These are phyloP conservation scores for Sebastes minor DNA, from an alignment of 2,797 vertebrate species.

Conservation along the genomic window DNA sequence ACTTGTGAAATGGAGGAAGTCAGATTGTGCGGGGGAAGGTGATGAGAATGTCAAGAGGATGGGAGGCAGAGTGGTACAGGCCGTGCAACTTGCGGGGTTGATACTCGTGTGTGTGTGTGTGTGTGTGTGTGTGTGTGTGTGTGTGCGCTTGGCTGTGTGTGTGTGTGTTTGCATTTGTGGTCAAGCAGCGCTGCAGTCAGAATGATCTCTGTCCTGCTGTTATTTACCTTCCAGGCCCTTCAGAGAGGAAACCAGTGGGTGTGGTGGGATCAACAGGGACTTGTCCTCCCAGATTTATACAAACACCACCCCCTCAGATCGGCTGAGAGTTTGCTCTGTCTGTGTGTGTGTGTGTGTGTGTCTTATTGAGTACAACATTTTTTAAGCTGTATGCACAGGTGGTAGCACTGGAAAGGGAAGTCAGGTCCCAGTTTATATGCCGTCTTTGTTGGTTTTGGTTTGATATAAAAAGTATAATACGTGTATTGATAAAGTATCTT, in stretches of 20 bases:
- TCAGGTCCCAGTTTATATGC: conserved; percentile 34
- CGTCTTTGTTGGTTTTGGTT: conserved; percentile 50
- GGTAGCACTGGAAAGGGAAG: conserved; percentile 43
- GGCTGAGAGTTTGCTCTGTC: conserved; percentile 38
- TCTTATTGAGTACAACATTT: conserved; percentile 33
- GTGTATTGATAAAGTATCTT: conserved; percentile 28
- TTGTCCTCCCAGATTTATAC: conserved; percentile 63
- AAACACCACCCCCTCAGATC: conserved; percentile 63
- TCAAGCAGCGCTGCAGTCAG: conserved; percentile 34
- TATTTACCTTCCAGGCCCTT: conserved; percentile 70
- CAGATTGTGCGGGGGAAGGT: conserved; percentile 72
- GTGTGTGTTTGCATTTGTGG: conserved; percentile 45
- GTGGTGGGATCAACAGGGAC: conserved; percentile 67
- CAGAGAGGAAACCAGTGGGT: conserved; percentile 70
- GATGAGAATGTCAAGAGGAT: conserved; percentile 64
- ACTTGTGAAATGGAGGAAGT: conserved; percentile 71
- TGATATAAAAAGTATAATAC: conserved; percentile 22
- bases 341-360: conserved; percentile 10
- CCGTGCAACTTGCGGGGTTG: conserved; percentile 13
- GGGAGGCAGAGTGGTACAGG: conserved; percentile 42
- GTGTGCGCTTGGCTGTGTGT: neutral
- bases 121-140: neutral
- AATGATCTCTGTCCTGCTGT: conserved; percentile 68
- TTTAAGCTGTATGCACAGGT: conserved; percentile 66
- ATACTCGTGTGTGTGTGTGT: neutral